These are phyloP conservation scores for Tachycineta bicolor DNA, from an alignment of 2,113 vertebrate species.

Conservation along the genomic window DNA sequence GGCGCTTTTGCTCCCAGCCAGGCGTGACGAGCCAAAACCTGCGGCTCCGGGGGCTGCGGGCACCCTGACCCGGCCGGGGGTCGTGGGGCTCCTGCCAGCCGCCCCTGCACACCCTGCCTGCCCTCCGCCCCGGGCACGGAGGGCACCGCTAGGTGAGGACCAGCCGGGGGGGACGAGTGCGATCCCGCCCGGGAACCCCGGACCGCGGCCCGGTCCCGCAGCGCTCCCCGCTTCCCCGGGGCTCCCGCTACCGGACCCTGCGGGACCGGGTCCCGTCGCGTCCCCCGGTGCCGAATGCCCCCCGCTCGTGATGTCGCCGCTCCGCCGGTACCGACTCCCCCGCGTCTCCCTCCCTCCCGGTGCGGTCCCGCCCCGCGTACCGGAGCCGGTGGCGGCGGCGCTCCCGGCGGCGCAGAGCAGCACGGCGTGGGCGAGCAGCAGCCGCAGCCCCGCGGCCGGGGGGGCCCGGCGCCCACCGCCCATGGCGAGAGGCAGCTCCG, in stretches of 20 bases:
- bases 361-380: background rate
- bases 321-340: background rate
- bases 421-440: background rate
- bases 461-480: background rate
- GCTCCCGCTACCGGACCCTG: too few relatives aligned
- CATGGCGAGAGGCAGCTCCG: background rate
- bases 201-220: background rate
- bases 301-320: background rate
- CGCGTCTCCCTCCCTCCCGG: background rate
- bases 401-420: slow-evolving; percentile 1
- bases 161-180: background rate
- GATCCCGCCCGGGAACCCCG: background rate
- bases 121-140: background rate
- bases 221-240: background rate
- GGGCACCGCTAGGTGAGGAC: background rate
- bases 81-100: background rate
- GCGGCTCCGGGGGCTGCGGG: background rate
- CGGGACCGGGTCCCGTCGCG: background rate
- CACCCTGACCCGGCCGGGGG: background rate
- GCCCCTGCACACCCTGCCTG: background rate
- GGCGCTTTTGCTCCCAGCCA: background rate
- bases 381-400: background rate
- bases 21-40: background rate
- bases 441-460: background rate
- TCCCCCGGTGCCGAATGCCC: background rate